A percentile compares a stretch with the other conserved stretches of the same genome.
phyloP scores from a whole-genome alignment of 2,113 vertebrate genomes.

The Oplegnathus fasciatus region DNA sequence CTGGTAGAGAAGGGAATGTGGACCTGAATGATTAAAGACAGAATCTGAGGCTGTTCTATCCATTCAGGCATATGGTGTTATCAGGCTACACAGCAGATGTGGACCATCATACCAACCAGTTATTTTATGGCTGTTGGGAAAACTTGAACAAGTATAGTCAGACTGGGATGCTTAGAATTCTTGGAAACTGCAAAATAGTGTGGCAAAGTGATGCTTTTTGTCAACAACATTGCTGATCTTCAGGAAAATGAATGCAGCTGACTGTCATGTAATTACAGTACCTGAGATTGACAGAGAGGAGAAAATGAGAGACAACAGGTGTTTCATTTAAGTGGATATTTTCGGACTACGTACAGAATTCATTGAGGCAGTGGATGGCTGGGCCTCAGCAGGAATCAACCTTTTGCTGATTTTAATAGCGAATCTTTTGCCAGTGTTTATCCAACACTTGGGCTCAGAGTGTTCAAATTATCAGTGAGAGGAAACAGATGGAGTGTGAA shows the following conservation, averaged over 20 bases:
- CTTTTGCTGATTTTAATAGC: slow-evolving; percentile 67
- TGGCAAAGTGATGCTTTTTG: slow-evolving; percentile 1
- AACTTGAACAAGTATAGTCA: slow-evolving; percentile 43
- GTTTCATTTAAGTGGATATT: slow-evolving; percentile 67
- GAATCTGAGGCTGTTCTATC: slow-evolving; percentile 39
- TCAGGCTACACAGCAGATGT: slow-evolving; percentile 54
- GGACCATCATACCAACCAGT: slow-evolving; percentile 22
- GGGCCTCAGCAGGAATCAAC: slow-evolving; percentile 52
- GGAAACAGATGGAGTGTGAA: slow-evolving; percentile 72
- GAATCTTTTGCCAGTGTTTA: slow-evolving; percentile 64
- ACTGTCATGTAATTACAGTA: slow-evolving; percentile 33
- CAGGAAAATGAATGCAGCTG: slow-evolving; percentile 27
- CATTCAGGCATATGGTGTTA: slow-evolving; percentile 55
- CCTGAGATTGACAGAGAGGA: slow-evolving; percentile 29
- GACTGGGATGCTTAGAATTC: neutral
- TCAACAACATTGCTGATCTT: slow-evolving; percentile 19
- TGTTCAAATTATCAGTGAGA: slow-evolving; percentile 66
- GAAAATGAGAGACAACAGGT: slow-evolving; percentile 58
- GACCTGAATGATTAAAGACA: slow-evolving; percentile 64
- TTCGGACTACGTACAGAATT: slow-evolving; percentile 36
- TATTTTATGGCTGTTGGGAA: slow-evolving; percentile 50
- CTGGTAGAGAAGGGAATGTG: slow-evolving; percentile 50
- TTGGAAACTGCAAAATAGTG: neutral
- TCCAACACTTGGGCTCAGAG: slow-evolving; percentile 50
- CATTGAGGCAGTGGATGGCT: slow-evolving; percentile 40